These are phyloP conservation scores for Anarrhichthys ocellatus DNA, from an alignment of 2,113 vertebrate species.

Conservation along the genomic window DNA sequence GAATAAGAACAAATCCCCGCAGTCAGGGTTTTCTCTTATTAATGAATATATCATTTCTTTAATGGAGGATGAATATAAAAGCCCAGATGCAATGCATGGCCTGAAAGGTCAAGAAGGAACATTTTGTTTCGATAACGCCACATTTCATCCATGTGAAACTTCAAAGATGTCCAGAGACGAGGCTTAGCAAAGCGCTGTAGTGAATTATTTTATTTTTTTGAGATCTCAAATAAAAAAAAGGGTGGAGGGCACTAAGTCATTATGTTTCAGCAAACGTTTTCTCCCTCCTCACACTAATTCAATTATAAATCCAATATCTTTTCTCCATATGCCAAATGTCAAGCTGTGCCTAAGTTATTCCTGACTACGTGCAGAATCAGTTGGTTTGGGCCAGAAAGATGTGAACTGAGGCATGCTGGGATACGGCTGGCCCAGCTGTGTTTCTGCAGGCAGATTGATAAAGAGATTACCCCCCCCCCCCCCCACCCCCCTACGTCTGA, in stretches of 20 bases:
- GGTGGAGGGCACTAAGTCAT: constrained; percentile 30
- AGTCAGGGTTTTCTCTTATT: background rate
- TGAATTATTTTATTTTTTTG: background rate
- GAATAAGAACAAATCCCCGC: background rate
- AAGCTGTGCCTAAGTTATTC: constrained; percentile 77
- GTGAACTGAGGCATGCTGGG: constrained; percentile 67
- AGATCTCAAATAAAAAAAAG: constrained; percentile 27
- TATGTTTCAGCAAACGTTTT: constrained; percentile 66
- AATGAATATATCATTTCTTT: background rate
- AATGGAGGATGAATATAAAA: background rate
- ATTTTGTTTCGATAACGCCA: constrained; percentile 15
- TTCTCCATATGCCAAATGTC: constrained; percentile 77
- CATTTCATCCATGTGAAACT: constrained; percentile 29
- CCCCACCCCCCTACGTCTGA: constrained; percentile 27
- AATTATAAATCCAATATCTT: constrained; percentile 83
- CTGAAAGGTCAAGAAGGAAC: background rate
- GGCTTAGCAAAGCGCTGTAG: constrained; percentile 6
- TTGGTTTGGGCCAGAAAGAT: constrained; percentile 72
- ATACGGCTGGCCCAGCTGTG: constrained; percentile 54
- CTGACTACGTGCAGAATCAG: constrained; percentile 73
- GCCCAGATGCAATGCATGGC: background rate
- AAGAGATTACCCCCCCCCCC: constrained; percentile 58
- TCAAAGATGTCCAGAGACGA: constrained; percentile 22
- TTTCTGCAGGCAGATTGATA: constrained; percentile 65
- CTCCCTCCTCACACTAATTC: constrained; percentile 67